Conservation (phyloP, 1,140 invertebrate genomes). For the Trichoplusia ni region DNA sequence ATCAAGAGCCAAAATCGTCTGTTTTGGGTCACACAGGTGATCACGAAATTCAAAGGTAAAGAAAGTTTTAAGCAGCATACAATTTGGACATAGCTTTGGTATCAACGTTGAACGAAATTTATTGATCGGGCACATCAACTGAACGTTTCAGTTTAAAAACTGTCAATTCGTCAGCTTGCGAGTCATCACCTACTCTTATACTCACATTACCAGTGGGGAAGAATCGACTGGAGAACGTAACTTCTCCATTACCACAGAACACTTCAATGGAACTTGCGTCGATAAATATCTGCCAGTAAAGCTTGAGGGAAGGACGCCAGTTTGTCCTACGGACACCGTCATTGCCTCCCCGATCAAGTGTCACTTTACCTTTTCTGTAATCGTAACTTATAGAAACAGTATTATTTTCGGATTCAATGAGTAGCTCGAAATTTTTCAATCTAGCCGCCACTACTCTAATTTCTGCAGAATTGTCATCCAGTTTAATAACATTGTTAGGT, state of each 20-base stretch:
- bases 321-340: conserved; percentile 55
- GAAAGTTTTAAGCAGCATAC: no score
- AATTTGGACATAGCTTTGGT: no score
- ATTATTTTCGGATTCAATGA: conserved; percentile 47
- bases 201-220: conserved; percentile 52
- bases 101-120: neutral
- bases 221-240: conserved; percentile 65
- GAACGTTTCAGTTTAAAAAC: conserved; percentile 50
- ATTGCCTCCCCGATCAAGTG: conserved; percentile 54
- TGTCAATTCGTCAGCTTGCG: conserved; percentile 36
- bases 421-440: conserved; percentile 39
- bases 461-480: conserved; percentile 54
- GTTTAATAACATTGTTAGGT: conserved; percentile 33
- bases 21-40: no score
- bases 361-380: conserved; percentile 35
- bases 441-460: conserved; percentile 41
- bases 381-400: conserved; percentile 54
- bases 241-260: conserved; percentile 70
- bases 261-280: conserved; percentile 75
- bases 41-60: no score
- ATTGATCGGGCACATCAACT: conserved; percentile 1
- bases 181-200: conserved; percentile 43
- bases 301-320: conserved; percentile 48
- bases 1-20: no score
- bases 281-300: conserved; percentile 56